Evolutionary conservation across 53 echinoderm and acorn worm genomes (phyloP), one percentile per base, ranked within the genome.

Genomic region (Patiria pectinifera): DNA sequence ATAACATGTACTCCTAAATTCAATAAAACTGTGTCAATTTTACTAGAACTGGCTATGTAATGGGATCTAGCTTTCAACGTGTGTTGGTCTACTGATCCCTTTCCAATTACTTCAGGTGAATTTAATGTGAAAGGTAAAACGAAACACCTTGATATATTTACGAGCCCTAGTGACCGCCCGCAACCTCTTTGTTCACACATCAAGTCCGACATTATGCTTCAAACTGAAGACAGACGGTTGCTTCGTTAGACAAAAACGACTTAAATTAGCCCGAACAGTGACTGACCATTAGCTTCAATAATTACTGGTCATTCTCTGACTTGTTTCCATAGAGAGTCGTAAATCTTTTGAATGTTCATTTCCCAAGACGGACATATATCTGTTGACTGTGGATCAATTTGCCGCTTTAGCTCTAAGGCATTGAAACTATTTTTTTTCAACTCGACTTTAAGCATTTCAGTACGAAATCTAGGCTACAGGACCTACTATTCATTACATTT

Each of bases 301-400:
- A 23, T 60, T 59, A 15, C 60, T 11, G 83, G 7, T 59, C 24
- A 8, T 59, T 58, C 60, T 59, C 59, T 5, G 83, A 43, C 35
- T 43, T 6, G 19, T 8, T 22, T n/a, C 22, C 15, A 8, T n/a
- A 4, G 46, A 45, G 48, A 44, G 24, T 15, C 14, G 11, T 79
- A 79, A 79, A 79, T 79, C 80, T 46, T 10, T 79, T 47, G 10
- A 47, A 47, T 46, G 12, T 45, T 45, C 24, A 11, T 15, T 18
- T 79, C 86, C 86, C 86, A 86, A 53, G 76, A 48, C 47, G n/a
- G n/a, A 49, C 47, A 74, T 86, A 7, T 72, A 49, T 86, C 35
- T n/a, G n/a, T 86, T 71, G 72, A 86, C 86, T 47, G 53, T 59
- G 46, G 25, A 48, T 75, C 86, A 86, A 86, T 72, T 86, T 86